Evolutionary conservation across 2,113 vertebrate genomes (phyloP).

Genomic region (Cranoglanis bouderius): DNA sequence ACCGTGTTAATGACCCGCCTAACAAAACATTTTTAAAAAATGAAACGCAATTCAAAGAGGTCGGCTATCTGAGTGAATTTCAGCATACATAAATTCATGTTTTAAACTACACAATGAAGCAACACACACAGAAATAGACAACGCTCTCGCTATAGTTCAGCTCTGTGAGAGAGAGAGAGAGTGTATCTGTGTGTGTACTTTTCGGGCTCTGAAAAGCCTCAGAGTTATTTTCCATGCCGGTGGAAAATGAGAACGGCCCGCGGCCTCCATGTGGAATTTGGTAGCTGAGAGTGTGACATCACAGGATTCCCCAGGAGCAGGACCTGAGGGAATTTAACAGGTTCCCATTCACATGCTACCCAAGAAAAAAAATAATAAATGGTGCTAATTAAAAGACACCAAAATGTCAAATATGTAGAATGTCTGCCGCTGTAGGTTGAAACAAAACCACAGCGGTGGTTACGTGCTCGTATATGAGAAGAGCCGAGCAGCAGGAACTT

Average conservation of each 20-base stretch:
- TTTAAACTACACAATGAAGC: not conserved
- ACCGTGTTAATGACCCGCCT: not conserved
- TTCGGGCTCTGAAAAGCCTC: not conserved
- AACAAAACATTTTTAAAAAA: not conserved
- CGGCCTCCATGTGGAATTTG: conserved; percentile 29
- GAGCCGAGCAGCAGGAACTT: not conserved
- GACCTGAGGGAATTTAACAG: not conserved
- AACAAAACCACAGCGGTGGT: not conserved
- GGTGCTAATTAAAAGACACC: not conserved
- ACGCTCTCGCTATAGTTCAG: not conserved
- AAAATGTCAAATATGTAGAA: not conserved
- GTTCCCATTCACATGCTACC: not conserved
- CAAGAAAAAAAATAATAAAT: not conserved
- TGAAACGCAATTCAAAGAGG: not conserved
- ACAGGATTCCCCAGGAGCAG: not conserved
- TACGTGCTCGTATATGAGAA: not conserved
- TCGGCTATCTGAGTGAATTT: not conserved
- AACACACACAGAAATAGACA: not conserved
- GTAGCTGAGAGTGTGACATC: not conserved
- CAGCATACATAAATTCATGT: not conserved
- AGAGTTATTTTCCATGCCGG: conserved; percentile 19
- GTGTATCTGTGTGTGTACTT: not conserved
- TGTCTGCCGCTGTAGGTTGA: not conserved
- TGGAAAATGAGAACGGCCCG: conserved; percentile 17
- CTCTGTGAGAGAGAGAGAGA: not conserved